Percentiles rank a stretch among this genome's conserved stretches.
Conservation (phyloP, 2,888 invertebrate species). For the Drosophila longiperda region DNA sequence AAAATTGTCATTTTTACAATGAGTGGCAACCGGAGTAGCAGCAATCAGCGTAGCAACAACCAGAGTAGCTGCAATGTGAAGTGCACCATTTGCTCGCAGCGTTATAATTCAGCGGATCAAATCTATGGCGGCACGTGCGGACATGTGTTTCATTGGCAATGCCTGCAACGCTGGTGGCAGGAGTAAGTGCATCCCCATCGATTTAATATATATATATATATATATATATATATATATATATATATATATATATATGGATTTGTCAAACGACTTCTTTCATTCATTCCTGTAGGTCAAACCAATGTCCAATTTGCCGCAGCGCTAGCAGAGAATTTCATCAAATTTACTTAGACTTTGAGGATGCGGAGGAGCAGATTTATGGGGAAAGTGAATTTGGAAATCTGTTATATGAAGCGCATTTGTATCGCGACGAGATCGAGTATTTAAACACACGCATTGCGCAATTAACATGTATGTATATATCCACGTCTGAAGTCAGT, state of each 20-base stretch:
- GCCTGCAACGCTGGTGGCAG: conserved; percentile 56
- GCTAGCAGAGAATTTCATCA: conserved; percentile 37
- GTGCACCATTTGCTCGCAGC: conserved; percentile 62
- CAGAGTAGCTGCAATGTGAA: conserved; percentile 6
- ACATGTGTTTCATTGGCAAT: conserved; percentile 60
- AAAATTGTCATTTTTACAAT: conserved; percentile 31
- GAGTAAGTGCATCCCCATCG: conserved; percentile 50
- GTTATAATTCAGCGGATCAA: conserved; percentile 35
- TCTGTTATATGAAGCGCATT: conserved; percentile 54
- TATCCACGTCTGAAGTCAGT: conserved; percentile 19
- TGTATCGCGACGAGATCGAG: conserved; percentile 63
- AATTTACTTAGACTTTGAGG: conserved; percentile 68
- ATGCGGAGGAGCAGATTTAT: conserved; percentile 3
- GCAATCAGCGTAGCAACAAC: background rate
- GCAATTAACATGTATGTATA: background rate
- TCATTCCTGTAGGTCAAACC: conserved; percentile 51
- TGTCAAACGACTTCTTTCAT: background rate
- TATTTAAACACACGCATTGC: conserved; percentile 50
- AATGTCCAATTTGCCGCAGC: conserved; percentile 72
- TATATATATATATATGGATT: background rate
- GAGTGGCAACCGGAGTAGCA: conserved; percentile 20
- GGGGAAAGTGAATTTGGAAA: conserved; percentile 40
- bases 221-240: background rate
- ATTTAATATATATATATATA: background rate
- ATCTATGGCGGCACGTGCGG: conserved; percentile 57